Evolutionary conservation across 2,888 invertebrate species (phyloP).

Genomic region (Eremobia ochroleuca): DNA sequence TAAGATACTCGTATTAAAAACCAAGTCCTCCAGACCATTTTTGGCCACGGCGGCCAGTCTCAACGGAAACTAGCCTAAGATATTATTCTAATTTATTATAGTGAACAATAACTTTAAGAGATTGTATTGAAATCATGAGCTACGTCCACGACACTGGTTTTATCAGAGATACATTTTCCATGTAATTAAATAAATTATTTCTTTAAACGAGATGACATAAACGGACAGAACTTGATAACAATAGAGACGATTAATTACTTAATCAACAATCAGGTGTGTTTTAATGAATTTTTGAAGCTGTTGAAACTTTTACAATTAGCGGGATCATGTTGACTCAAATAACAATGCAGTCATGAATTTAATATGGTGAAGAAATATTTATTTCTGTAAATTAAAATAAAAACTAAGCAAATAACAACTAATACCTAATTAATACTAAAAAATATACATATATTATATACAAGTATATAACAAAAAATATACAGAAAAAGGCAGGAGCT

Average conservation of each 20-base stretch:
- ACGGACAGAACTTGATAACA: constrained; percentile 21
- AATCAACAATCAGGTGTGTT: constrained; percentile 47
- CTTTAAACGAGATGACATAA: constrained; percentile 21
- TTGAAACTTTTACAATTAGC: constrained; percentile 56
- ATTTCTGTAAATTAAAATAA: too few species aligned
- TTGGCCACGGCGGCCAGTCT: too few species aligned
- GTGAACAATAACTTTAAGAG: not conserved
- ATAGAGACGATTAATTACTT: constrained; percentile 45
- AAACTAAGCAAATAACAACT: too few species aligned
- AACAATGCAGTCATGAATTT: constrained; percentile 55
- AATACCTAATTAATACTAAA: too few species aligned
- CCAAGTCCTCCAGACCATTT: too few species aligned
- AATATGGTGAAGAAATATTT: too few species aligned
- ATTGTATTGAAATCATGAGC: not conserved
- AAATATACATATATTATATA: too few species aligned
- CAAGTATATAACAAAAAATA: too few species aligned
- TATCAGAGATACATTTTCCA: not conserved
- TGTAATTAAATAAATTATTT: constrained; percentile 22
- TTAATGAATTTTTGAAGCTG: constrained; percentile 60
- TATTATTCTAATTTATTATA: constrained; percentile 5
- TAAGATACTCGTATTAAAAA: too few species aligned
- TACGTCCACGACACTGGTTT: not conserved
- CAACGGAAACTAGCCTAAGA: too few species aligned
- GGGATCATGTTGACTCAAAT: constrained; percentile 45
- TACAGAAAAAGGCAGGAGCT: too few species aligned